These are phyloP conservation scores for Cephus pulcher DNA, from an alignment of 2,888 invertebrate species.

Conservation along the genomic window DNA sequence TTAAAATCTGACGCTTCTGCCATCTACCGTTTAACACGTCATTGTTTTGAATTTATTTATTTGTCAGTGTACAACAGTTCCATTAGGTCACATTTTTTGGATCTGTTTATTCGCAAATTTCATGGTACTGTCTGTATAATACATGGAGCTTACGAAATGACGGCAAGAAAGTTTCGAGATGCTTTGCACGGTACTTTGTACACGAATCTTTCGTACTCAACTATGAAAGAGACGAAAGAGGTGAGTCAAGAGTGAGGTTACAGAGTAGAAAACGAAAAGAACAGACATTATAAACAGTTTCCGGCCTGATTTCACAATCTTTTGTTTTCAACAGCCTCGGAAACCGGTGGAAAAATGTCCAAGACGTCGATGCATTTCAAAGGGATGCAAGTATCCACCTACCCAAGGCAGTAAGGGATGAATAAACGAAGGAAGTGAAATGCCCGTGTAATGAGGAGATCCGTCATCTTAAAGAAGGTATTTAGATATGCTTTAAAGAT, in stretches of 20 bases:
- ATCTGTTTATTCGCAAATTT: not conserved
- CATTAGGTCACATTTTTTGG: no score
- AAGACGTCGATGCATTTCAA: not conserved
- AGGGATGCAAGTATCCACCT: not conserved
- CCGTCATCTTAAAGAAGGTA: not conserved
- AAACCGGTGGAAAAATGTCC: not conserved
- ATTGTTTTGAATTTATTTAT: not conserved
- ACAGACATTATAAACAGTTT: not conserved
- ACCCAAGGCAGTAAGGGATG: not conserved
- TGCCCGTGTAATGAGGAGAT: not conserved
- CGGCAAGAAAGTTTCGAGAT: not conserved
- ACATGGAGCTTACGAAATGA: not conserved
- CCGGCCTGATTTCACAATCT: not conserved
- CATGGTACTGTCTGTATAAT: not conserved
- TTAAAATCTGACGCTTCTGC: no score
- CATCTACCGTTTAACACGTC: not conserved
- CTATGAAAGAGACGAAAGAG: not conserved
- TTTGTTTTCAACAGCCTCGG: not conserved
- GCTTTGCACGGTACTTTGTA: not conserved
- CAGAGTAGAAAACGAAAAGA: not conserved
- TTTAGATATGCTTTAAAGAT: not conserved
- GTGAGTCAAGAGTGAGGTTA: not conserved
- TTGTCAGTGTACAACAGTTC: no score
- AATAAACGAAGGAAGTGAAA: not conserved
- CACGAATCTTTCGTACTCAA: not conserved